phyloP scores from a whole-genome alignment of 2,888 invertebrate genomes.

The Aspidapion aeneum region DNA sequence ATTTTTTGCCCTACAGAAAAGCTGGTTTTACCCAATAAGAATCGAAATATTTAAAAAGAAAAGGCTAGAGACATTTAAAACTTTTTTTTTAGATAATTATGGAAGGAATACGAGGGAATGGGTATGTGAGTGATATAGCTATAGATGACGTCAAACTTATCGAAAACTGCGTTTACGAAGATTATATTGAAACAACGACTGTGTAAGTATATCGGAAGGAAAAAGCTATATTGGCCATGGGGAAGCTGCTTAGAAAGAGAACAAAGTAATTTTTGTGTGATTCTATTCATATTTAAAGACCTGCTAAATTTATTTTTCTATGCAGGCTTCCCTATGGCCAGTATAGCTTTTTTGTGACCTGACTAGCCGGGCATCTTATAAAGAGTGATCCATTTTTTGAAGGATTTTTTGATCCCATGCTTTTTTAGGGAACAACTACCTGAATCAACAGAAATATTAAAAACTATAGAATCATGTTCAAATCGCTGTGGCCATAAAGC shows the following conservation, averaged over 20 bases:
- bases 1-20: too few species aligned
- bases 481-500: slow-evolving; percentile 48
- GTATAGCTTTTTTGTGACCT: too few species aligned
- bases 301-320: not conserved
- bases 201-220: too few species aligned
- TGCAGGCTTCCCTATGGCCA: not conserved
- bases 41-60: too few species aligned
- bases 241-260: not conserved
- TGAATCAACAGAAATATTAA: slow-evolving; percentile 32
- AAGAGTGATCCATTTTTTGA: too few species aligned
- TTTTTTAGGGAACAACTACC: not conserved
- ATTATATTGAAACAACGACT: slow-evolving; percentile 38
- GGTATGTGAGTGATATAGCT: slow-evolving; percentile 73
- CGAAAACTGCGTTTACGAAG: slow-evolving; percentile 51
- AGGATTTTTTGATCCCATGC: too few species aligned
- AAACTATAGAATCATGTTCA: slow-evolving; percentile 51
- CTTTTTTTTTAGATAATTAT: slow-evolving; percentile 62
- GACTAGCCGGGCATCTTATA: too few species aligned
- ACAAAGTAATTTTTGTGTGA: not conserved
- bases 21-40: too few species aligned
- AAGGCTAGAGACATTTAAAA: too few species aligned
- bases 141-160: slow-evolving; percentile 74
- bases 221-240: too few species aligned
- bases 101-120: slow-evolving; percentile 66
- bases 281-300: not conserved